Conservation (phyloP, 2,797 vertebrate genomes). For the Hemibagrus guttatus region DNA sequence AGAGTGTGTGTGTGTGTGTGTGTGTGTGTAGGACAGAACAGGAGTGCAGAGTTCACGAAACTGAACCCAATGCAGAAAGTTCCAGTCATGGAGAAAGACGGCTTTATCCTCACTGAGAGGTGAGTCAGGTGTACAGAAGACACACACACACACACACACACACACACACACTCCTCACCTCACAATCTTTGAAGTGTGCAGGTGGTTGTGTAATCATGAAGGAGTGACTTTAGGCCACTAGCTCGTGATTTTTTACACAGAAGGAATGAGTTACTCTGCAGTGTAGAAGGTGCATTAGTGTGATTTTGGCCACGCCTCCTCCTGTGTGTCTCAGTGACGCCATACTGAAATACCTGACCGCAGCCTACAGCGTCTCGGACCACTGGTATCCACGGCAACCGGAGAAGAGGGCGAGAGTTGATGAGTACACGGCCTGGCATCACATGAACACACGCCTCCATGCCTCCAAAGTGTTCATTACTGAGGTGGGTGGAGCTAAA, state of each 20-base stretch:
- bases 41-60: conserved; percentile 65
- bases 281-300: not conserved
- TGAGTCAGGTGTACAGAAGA: conserved; percentile 44
- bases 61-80: conserved; percentile 77
- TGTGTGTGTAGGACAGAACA: conserved; percentile 65
- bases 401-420: conserved; percentile 69
- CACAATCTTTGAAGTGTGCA: not conserved
- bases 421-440: conserved; percentile 79
- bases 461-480: conserved; percentile 69
- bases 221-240: not conserved
- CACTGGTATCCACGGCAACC: conserved; percentile 77
- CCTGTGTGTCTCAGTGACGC: conserved; percentile 67
- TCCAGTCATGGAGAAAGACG: conserved; percentile 71
- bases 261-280: not conserved
- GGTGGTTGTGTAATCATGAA: not conserved
- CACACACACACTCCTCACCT: not conserved
- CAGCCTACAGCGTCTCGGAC: conserved; percentile 59
- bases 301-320: not conserved
- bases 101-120: conserved; percentile 77
- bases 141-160: conserved; percentile 1
- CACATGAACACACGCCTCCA: conserved; percentile 71
- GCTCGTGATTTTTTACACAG: not conserved
- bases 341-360: conserved; percentile 75
- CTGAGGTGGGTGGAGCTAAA: conserved; percentile 61
- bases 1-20: conserved; percentile 13